These are phyloP conservation scores for Chamaetylas fuelleborni DNA, from an alignment of 2,113 vertebrate genomes.

Conservation along the genomic window DNA sequence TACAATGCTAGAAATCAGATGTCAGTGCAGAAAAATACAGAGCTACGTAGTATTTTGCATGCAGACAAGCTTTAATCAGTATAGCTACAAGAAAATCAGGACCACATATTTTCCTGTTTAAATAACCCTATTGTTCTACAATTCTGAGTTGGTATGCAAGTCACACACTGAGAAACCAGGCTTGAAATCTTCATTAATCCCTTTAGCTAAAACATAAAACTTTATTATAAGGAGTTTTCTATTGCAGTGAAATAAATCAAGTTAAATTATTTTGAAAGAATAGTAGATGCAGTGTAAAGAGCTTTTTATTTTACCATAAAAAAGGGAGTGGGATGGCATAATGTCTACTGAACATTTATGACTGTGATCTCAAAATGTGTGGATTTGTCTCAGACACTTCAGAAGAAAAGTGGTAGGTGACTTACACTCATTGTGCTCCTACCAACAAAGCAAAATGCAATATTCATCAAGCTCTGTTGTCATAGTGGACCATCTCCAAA, in stretches of 20 bases:
- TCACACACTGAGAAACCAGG: background rate
- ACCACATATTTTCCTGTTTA: constrained; percentile 13
- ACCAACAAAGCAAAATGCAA: background rate
- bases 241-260: constrained; percentile 23
- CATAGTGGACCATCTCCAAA: background rate
- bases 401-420: background rate
- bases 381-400: background rate
- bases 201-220: constrained; percentile 10
- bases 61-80: background rate
- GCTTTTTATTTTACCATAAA: background rate
- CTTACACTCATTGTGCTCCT: background rate
- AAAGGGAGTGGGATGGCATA: background rate
- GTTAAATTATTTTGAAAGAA: constrained; percentile 1
- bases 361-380: background rate
- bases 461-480: background rate
- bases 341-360: background rate
- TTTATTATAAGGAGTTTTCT: background rate
- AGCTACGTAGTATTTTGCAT: background rate
- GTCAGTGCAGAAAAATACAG: background rate
- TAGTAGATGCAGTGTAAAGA: background rate
- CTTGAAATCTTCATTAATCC: constrained; percentile 40
- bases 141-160: constrained; percentile 12
- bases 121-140: constrained; percentile 8
- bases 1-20: background rate
- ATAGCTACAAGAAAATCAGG: constrained; percentile 28